A percentile compares a stretch with the other conserved stretches of the same genome.
Conservation (phyloP, 2,888 invertebrate genomes). For the Agrenia bidenticulata region DNA sequence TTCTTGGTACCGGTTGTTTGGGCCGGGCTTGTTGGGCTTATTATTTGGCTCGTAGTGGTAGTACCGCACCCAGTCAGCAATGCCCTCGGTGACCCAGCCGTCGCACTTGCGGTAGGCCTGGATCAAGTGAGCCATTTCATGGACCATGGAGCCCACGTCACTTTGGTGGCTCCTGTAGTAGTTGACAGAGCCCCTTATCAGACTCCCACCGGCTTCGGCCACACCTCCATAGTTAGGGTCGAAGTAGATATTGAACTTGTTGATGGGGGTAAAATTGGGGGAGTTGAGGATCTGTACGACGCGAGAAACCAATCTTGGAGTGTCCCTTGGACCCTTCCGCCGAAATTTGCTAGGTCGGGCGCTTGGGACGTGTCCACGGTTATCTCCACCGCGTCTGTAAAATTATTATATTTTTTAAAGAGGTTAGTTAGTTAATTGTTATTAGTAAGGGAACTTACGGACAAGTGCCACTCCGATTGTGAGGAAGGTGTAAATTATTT, state of each 20-base stretch:
- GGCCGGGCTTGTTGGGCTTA: conserved; percentile 31
- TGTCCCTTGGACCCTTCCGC: conserved; percentile 29
- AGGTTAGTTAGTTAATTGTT: no score
- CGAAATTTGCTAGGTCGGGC: conserved; percentile 40
- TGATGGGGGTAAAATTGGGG: conserved; percentile 26
- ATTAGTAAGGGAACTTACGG: no score
- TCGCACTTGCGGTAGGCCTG: conserved; percentile 31
- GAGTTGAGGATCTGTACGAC: conserved; percentile 32
- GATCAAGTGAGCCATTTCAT: conserved; percentile 44
- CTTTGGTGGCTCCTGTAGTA: conserved; percentile 35
- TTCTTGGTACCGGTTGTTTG: conserved; percentile 27
- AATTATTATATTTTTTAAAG: no score
- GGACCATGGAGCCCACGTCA: conserved; percentile 47
- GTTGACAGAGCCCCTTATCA: conserved; percentile 36
- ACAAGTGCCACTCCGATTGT: no score
- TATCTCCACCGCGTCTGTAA: conserved; percentile 9
- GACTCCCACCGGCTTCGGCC: conserved; percentile 39
- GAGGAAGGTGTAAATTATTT: no score
- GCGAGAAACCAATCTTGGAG: conserved; percentile 39
- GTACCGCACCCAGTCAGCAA: conserved; percentile 42
- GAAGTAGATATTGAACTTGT: conserved; percentile 39
- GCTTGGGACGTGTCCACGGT: conserved; percentile 33
- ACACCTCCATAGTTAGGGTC: conserved; percentile 50
- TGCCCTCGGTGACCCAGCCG: conserved; percentile 40
- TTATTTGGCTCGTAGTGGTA: conserved; percentile 38